Conservation (phyloP, 1,140 invertebrate species). For the Xylocopa sonorina region DNA sequence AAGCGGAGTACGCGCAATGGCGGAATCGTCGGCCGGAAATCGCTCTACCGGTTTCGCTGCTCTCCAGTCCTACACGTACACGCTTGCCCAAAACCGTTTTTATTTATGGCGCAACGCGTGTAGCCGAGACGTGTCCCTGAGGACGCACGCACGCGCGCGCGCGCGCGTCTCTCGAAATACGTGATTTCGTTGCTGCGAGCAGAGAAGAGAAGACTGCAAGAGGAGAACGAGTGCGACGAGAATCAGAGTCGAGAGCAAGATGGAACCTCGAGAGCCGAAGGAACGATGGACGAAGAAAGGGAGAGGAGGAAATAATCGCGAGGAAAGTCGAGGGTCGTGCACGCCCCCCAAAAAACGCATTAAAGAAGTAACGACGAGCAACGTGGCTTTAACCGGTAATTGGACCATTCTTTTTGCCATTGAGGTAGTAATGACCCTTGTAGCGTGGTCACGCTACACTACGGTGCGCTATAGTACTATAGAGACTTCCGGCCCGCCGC, state of each 20-base stretch:
- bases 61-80: not conserved
- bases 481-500: slow-evolving; percentile 79
- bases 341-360: slow-evolving; percentile 38
- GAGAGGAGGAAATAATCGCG: not conserved
- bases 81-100: not conserved
- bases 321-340: not conserved
- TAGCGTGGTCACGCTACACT: slow-evolving; percentile 77
- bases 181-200: no score
- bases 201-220: no score
- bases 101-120: slow-evolving; percentile 2
- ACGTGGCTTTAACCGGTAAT: slow-evolving; percentile 69
- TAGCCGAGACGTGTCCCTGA: not conserved
- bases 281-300: not conserved
- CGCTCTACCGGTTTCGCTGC: slow-evolving; percentile 5
- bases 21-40: slow-evolving; percentile 46
- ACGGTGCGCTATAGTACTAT: slow-evolving; percentile 77
- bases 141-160: not conserved
- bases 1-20: slow-evolving; percentile 2
- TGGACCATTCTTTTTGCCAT: slow-evolving; percentile 74
- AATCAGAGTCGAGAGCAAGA: no score
- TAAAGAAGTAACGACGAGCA: slow-evolving; percentile 43
- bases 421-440: slow-evolving; percentile 75
- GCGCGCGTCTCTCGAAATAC: no score
- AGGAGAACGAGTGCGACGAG: no score
- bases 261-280: no score